Conservation (phyloP, 2,797 vertebrate genomes). For the Phylloscopus collybita region DNA sequence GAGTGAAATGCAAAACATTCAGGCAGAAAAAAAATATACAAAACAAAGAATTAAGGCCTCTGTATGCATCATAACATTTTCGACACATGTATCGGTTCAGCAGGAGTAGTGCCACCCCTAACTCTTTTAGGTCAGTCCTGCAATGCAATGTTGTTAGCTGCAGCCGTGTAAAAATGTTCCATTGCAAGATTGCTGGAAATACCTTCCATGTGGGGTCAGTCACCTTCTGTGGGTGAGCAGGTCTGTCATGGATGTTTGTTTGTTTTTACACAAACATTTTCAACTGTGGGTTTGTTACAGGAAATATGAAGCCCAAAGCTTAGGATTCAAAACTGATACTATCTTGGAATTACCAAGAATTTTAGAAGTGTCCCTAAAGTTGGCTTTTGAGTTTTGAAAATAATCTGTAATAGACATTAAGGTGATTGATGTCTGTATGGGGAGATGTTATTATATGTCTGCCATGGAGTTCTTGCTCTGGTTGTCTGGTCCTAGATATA, state of each 20-base stretch:
- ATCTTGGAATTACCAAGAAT: neutral
- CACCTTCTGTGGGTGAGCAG: neutral
- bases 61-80: neutral
- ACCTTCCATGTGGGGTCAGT: neutral
- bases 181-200: neutral
- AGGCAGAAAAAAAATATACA: fast-evolving
- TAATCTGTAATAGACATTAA: neutral
- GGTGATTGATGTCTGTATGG: neutral
- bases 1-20: neutral
- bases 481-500: neutral
- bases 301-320: neutral
- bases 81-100: neutral
- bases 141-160: neutral
- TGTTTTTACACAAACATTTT: neutral
- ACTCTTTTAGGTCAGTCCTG: neutral
- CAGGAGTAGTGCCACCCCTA: neutral
- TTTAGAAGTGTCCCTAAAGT: neutral
- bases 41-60: neutral
- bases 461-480: neutral
- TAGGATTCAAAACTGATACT: neutral
- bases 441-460: neutral
- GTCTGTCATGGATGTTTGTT: neutral
- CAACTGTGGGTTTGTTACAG: neutral
- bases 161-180: neutral
- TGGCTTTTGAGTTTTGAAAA: neutral